These are phyloP conservation scores for Zaprionus ghesquierei DNA, from an alignment of 1,140 invertebrate genomes.

Conservation along the genomic window DNA sequence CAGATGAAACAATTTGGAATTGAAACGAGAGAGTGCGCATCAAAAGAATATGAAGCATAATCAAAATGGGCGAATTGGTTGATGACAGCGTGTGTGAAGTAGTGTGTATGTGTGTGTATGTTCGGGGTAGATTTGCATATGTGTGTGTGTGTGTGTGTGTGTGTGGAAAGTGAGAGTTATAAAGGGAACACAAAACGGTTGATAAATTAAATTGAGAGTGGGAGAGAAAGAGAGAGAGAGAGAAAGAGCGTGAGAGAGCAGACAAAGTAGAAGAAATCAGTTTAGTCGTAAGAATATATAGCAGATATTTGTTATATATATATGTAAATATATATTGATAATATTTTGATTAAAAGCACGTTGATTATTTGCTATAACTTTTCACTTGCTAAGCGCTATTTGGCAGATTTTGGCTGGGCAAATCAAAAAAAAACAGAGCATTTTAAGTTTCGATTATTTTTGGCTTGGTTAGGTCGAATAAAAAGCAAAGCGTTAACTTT, in stretches of 20 bases:
- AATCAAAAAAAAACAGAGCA: conserved; percentile 37
- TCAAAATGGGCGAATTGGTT: conserved; percentile 13
- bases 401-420: conserved; percentile 7
- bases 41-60: conserved; percentile 37
- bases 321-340: conserved; percentile 5
- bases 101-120: conserved; percentile 29
- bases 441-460: conserved; percentile 62
- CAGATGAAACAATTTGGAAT: conserved; percentile 30
- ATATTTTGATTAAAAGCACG: conserved; percentile 35
- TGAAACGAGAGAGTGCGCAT: conserved; percentile 10
- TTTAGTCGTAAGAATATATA: conserved; percentile 17
- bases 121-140: background rate
- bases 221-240: conserved; percentile 49
- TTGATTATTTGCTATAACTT: conserved; percentile 11
- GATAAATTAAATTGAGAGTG: conserved; percentile 22
- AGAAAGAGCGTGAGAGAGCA: conserved; percentile 69
- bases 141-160: conserved; percentile 10
- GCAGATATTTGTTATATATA: background rate
- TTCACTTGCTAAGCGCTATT: conserved; percentile 11
- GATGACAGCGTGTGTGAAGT: conserved; percentile 19
- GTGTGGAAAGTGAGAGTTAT: conserved; percentile 9
- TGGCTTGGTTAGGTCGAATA: background rate
- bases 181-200: conserved; percentile 25
- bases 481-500: conserved; percentile 1
- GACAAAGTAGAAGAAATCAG: conserved; percentile 71